phyloP scores from a whole-genome alignment of 2,797 vertebrate species.

The Sorex maritimensis region DNA sequence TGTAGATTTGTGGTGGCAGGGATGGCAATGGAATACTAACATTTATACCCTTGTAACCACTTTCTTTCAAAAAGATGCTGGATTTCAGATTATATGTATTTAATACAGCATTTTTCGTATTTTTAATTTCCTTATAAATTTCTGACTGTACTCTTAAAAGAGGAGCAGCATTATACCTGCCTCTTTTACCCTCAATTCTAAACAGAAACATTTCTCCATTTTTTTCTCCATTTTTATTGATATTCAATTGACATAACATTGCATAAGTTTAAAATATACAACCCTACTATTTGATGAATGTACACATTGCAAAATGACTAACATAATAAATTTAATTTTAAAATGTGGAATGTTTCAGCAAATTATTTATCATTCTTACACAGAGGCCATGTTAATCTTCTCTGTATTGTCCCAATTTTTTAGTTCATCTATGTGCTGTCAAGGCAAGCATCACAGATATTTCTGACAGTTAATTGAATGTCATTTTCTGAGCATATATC shows the following conservation, averaged over 20 bases:
- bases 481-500: slow-evolving; percentile 17
- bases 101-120: neutral
- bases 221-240: slow-evolving; percentile 22
- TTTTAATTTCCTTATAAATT: slow-evolving; percentile 67
- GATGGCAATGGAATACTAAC: slow-evolving; percentile 86
- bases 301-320: neutral
- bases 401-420: neutral
- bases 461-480: slow-evolving; percentile 9
- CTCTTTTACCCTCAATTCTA: neutral
- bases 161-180: neutral
- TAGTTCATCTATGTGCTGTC: neutral
- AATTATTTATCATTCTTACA: neutral
- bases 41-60: slow-evolving; percentile 77
- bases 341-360: neutral
- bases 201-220: slow-evolving; percentile 59
- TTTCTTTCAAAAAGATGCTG: slow-evolving; percentile 74
- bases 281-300: neutral
- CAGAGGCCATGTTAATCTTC: neutral
- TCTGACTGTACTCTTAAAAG: slow-evolving; percentile 27
- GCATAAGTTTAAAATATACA: neutral
- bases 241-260: neutral
- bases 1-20: slow-evolving; percentile 84
- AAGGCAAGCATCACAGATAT: slow-evolving; percentile 44
- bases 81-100: slow-evolving; percentile 63
- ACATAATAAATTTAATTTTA: neutral